Evolutionary conservation across 2,113 vertebrate species (phyloP).

Genomic region (Pteruthius melanotis): DNA sequence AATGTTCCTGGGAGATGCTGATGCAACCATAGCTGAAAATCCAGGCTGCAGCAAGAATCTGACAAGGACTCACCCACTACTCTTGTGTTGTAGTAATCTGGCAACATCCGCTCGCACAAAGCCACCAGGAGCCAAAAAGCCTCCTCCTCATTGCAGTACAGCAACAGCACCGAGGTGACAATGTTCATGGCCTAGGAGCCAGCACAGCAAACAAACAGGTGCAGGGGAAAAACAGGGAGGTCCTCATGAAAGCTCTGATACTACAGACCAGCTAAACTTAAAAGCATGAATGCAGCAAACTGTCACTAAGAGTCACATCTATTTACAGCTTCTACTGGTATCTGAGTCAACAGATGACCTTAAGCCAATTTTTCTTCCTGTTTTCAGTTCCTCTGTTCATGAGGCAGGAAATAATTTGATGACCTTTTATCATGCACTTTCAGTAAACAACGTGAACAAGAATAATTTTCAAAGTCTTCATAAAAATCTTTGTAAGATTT

Average conservation of each 20-base stretch:
- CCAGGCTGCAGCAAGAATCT: not conserved
- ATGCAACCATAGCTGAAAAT: not conserved
- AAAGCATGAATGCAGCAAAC: not conserved
- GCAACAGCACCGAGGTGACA: slow-evolving; percentile 91
- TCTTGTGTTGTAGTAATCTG: slow-evolving; percentile 97
- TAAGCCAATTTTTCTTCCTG: not conserved
- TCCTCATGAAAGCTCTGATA: not conserved
- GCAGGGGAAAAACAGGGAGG: not conserved
- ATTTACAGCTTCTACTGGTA: not conserved
- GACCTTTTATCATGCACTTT: not conserved
- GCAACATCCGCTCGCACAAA: slow-evolving; percentile 94
- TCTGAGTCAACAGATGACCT: not conserved
- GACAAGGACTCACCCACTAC: slow-evolving; percentile 88
- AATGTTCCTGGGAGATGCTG: not conserved
- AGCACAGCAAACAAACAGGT: not conserved
- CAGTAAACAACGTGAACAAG: not conserved
- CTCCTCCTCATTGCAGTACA: slow-evolving; percentile 93
- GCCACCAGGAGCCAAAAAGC: slow-evolving; percentile 97
- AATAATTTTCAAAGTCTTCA: not conserved
- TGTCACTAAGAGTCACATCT: not conserved
- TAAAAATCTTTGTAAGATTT: not conserved
- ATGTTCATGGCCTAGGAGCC: slow-evolving; percentile 93
- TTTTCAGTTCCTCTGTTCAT: slow-evolving; percentile 16
- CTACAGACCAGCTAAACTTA: not conserved
- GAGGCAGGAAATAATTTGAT: not conserved